Conservation (phyloP, 2,113 vertebrate genomes). For the Scolopax mira region DNA sequence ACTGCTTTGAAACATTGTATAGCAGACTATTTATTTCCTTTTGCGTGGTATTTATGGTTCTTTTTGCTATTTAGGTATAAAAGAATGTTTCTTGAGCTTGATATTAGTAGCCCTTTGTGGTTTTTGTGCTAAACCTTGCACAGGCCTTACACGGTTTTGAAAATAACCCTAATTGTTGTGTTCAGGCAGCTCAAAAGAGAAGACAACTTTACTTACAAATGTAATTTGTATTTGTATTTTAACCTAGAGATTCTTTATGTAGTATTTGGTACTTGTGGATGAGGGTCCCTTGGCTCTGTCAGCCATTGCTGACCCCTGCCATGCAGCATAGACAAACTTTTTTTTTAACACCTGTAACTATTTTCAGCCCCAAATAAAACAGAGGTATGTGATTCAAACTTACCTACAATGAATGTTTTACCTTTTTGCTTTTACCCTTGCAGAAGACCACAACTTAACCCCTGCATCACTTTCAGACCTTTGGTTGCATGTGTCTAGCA, state of each 20-base stretch:
- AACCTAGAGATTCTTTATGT: not conserved
- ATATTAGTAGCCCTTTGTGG: not conserved
- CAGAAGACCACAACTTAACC: not conserved
- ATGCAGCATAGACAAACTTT: not conserved
- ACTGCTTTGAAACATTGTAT: not conserved
- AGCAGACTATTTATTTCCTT: not conserved
- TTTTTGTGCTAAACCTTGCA: not conserved
- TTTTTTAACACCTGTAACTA: not conserved
- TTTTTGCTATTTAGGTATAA: not conserved
- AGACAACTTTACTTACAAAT: not conserved
- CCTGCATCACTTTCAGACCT: not conserved
- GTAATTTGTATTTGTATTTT: not conserved
- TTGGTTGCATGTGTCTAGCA: not conserved
- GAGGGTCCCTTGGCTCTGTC: not conserved
- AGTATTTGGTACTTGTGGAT: not conserved
- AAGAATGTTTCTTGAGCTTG: not conserved
- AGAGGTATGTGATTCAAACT: not conserved
- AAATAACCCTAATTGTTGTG: not conserved
- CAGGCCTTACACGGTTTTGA: not conserved
- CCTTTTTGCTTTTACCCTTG: not conserved
- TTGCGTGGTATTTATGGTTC: not conserved
- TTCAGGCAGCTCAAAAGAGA: not conserved
- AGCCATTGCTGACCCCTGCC: not conserved
- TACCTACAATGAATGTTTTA: not conserved
- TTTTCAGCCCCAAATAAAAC: not conserved